phyloP scores from a whole-genome alignment of 2,797 vertebrate species.

The Limnodromus scolopaceus region DNA sequence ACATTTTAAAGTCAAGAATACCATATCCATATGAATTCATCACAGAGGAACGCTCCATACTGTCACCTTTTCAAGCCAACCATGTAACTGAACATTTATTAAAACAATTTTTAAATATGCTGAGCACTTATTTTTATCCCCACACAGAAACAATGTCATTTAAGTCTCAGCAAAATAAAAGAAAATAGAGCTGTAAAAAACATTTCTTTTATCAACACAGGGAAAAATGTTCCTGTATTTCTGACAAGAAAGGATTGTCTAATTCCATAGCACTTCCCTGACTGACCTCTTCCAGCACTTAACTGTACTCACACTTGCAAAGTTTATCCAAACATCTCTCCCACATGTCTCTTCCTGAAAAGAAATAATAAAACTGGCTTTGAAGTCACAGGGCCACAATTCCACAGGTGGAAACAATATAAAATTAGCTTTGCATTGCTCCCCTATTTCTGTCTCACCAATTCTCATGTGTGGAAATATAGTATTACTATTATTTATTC shows the following conservation, averaged over 20 bases:
- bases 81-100: neutral
- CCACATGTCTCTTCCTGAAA: neutral
- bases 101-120: neutral
- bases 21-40: neutral
- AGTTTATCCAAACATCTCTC: neutral
- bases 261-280: neutral
- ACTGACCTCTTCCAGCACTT: neutral
- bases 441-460: neutral
- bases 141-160: neutral
- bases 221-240: neutral
- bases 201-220: neutral
- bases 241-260: neutral
- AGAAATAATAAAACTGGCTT: neutral
- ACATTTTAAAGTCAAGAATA: neutral
- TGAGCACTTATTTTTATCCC: neutral
- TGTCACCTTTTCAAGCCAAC: neutral
- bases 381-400: neutral
- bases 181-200: neutral
- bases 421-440: neutral
- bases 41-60: neutral
- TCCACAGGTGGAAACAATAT: neutral
- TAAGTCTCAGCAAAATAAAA: neutral
- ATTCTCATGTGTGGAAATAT: neutral
- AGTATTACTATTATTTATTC: neutral
- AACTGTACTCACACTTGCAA: neutral